A percentile compares a stretch with the other conserved stretches of the same genome.
Conservation (phyloP, 1,140 invertebrate genomes). For the Platyscapa corneri region DNA sequence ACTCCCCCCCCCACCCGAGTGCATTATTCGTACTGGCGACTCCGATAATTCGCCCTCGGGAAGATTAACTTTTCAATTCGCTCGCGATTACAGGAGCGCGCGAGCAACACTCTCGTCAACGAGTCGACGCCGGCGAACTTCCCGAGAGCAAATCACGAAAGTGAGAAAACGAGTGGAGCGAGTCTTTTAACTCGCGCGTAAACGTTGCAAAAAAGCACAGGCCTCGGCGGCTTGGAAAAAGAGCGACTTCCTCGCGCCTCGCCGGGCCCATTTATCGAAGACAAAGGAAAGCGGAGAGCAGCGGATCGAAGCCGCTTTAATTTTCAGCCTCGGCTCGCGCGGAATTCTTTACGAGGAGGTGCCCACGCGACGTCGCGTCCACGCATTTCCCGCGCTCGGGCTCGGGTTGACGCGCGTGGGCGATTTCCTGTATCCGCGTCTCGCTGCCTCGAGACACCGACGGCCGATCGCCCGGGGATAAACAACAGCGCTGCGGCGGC, state of each 20-base stretch:
- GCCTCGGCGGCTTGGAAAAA: too few relatives aligned
- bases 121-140: too few relatives aligned
- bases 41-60: not conserved
- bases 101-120: not conserved
- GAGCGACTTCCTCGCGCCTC: too few relatives aligned
- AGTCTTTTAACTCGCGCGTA: too few relatives aligned
- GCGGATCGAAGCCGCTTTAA: not conserved
- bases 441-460: not conserved
- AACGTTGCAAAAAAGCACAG: too few relatives aligned
- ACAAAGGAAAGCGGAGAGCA: not conserved
- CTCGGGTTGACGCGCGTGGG: not conserved
- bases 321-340: not conserved
- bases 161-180: too few relatives aligned
- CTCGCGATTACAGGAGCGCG: not conserved
- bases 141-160: too few relatives aligned
- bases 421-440: conserved; percentile 8
- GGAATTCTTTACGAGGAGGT: not conserved
- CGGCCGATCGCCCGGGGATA: not conserved
- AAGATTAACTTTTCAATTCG: not conserved
- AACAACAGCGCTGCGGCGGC: not conserved
- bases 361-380: not conserved
- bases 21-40: not conserved
- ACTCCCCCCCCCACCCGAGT: too few relatives aligned
- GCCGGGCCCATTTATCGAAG: too few relatives aligned
- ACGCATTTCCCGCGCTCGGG: not conserved